A percentile compares a stretch with the other conserved stretches of the same genome.
Evolutionary conservation across 2,113 vertebrate species (phyloP).

Genomic region (Hipposideros armiger): DNA sequence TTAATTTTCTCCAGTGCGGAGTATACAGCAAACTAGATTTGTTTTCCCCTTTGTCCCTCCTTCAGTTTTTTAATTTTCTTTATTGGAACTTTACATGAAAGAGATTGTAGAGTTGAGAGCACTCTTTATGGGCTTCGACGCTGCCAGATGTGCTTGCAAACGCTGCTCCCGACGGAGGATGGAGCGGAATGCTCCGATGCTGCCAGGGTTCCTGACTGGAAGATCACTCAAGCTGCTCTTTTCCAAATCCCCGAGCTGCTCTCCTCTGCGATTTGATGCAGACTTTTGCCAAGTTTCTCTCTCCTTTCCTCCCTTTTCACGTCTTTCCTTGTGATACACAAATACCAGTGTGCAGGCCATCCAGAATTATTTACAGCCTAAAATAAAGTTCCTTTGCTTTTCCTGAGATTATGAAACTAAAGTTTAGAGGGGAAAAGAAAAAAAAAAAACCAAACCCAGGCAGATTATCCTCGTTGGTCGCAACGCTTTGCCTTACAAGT

Average conservation of each 20-base stretch:
- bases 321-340: neutral
- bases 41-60: neutral
- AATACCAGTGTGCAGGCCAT: neutral
- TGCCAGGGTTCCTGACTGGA: neutral
- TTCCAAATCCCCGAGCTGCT: neutral
- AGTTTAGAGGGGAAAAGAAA: neutral
- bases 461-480: neutral
- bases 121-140: neutral
- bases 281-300: neutral
- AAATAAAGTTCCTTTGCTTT: neutral
- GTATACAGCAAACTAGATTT: neutral
- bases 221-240: conserved; percentile 18
- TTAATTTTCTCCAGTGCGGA: neutral
- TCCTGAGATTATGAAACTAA: neutral
- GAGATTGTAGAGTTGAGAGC: neutral
- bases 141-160: conserved; percentile 40
- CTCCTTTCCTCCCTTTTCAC: neutral
- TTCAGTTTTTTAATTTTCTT: conserved; percentile 28
- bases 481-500: neutral
- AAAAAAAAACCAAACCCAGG: too few relatives aligned
- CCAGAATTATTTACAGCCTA: neutral
- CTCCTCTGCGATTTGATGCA: neutral
- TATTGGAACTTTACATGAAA: neutral
- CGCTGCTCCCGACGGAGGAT: neutral
- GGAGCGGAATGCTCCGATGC: neutral